Conservation (phyloP, 2,888 invertebrate genomes). For the Ectobius pallidus region DNA sequence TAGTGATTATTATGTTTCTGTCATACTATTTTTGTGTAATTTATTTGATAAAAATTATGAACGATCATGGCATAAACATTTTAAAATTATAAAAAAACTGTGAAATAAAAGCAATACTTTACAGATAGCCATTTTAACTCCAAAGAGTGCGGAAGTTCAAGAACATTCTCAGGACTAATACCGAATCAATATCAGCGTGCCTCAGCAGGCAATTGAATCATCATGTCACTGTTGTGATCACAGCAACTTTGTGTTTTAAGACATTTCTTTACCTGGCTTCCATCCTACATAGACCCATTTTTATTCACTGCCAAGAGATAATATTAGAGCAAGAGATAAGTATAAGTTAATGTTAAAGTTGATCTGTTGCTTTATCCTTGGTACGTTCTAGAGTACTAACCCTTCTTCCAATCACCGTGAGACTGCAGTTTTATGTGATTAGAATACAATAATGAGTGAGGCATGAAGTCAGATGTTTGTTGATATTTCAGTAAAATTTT, state of each 20-base stretch:
- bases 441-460: conserved; percentile 39
- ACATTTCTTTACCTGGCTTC: conserved; percentile 31
- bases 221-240: too few species aligned
- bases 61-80: not conserved
- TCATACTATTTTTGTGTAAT: conserved; percentile 18
- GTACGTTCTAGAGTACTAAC: conserved; percentile 34
- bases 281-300: conserved; percentile 26
- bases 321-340: conserved; percentile 20
- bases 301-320: conserved; percentile 36
- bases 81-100: conserved; percentile 7
- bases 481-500: conserved; percentile 45
- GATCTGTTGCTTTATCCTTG: conserved; percentile 32
- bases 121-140: conserved; percentile 20
- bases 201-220: conserved; percentile 23
- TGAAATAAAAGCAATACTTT: conserved; percentile 5
- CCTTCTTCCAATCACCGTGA: conserved; percentile 40
- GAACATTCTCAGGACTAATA: conserved; percentile 38
- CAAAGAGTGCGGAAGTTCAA: conserved; percentile 30
- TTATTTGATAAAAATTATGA: conserved; percentile 11
- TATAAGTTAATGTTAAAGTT: conserved; percentile 25
- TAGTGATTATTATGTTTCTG: conserved; percentile 3
- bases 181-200: conserved; percentile 39
- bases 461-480: conserved; percentile 43
- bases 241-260: not conserved
- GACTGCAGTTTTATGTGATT: conserved; percentile 41